These are phyloP conservation scores for Zoanthus gigantus DNA, from an alignment of 92 coral and sea anemone species.

Conservation along the genomic window DNA sequence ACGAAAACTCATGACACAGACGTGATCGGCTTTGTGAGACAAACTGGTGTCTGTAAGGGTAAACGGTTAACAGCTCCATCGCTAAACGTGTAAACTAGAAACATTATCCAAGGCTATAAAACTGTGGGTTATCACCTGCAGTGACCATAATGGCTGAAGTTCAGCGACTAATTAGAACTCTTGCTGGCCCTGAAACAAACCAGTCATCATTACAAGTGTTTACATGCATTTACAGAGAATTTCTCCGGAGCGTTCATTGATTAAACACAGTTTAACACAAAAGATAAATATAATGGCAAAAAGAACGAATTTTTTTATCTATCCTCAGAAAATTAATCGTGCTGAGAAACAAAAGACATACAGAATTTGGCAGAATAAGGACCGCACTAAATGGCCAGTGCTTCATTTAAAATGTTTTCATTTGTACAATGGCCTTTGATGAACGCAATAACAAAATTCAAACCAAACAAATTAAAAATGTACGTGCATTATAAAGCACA, in stretches of 20 bases:
- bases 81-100: slow-evolving; percentile 38
- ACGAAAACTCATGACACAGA: background rate
- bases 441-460: slow-evolving; percentile 75
- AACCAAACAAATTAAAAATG: slow-evolving; percentile 72
- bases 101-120: slow-evolving; percentile 8
- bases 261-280: slow-evolving; percentile 27
- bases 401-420: slow-evolving; percentile 35
- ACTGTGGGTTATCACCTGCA: slow-evolving; percentile 34
- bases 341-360: slow-evolving; percentile 22
- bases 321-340: slow-evolving; percentile 5
- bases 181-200: slow-evolving; percentile 17
- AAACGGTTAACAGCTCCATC: slow-evolving; percentile 1
- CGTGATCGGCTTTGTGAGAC: background rate
- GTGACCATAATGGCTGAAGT: background rate
- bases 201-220: slow-evolving; percentile 12
- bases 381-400: slow-evolving; percentile 37
- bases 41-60: slow-evolving; percentile 22
- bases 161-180: slow-evolving; percentile 27
- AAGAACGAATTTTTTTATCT: background rate
- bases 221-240: slow-evolving; percentile 9
- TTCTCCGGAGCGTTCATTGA: slow-evolving; percentile 24
- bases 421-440: slow-evolving; percentile 70
- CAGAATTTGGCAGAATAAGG: slow-evolving; percentile 2
- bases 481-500: slow-evolving; percentile 24
- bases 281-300: slow-evolving; percentile 4